These are phyloP conservation scores for Drosophila paranaensis DNA, from an alignment of 2,888 invertebrate genomes.

Conservation along the genomic window DNA sequence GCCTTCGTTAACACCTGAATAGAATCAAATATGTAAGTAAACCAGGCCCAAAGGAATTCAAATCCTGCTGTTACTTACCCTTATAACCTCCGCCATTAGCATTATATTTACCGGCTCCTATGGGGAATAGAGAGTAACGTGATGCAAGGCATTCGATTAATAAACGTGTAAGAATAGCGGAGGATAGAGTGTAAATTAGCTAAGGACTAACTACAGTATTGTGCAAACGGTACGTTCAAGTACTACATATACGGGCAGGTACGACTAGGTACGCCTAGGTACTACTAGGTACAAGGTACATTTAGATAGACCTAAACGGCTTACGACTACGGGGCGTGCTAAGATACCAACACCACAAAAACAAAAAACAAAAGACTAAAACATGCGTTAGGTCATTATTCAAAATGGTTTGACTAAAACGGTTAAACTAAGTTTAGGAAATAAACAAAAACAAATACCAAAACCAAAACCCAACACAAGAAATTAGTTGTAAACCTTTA, in stretches of 20 bases:
- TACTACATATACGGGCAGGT: conserved; percentile 27
- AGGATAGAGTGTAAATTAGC: conserved; percentile 34
- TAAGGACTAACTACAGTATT: conserved; percentile 44
- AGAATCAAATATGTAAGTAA: not conserved
- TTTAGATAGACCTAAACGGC: conserved; percentile 17
- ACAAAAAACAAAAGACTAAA: conserved; percentile 8
- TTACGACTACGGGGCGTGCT: conserved; percentile 38
- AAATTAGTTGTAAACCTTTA: conserved; percentile 45
- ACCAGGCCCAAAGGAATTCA: rapidly evolving
- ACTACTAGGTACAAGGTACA: too few species aligned
- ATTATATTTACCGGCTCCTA: conserved; percentile 80
- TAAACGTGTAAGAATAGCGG: conserved; percentile 30
- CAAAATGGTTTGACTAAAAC: conserved; percentile 1
- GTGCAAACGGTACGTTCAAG: conserved; percentile 12
- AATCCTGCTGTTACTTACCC: conserved; percentile 59
- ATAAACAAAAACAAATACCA: conserved; percentile 5
- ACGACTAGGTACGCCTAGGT: not conserved
- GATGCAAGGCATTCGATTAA: conserved; percentile 58
- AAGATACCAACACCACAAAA: conserved; percentile 37
- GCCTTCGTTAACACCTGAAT: conserved; percentile 72
- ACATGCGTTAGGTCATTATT: conserved; percentile 29
- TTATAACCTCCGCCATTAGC: conserved; percentile 64
- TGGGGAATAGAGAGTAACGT: conserved; percentile 47
- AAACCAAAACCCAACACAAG: conserved; percentile 1
- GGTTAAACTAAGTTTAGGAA: conserved; percentile 5